Base-by-base conservation (phyloP, 2,797 vertebrate genomes). In the Cichlasoma orientale region DNA sequence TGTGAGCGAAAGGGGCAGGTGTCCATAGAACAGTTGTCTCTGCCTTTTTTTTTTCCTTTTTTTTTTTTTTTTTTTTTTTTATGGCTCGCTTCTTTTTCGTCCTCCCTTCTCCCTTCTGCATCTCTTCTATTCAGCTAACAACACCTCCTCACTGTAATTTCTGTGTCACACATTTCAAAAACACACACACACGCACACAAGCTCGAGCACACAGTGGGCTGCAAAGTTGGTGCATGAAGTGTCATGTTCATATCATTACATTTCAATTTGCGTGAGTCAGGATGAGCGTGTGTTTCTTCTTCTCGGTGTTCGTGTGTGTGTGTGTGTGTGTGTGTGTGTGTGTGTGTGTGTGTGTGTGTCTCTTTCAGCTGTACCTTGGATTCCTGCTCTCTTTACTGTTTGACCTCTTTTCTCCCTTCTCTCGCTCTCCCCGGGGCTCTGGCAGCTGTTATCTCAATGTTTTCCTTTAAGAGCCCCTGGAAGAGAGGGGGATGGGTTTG, bases 401-500 rank as follows among this genome's bases (percentile, higher is more conserved):
- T 95, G 94, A 95, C 94, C 95, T 94, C 94, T 92, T 95, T 94
- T 94, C 91, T 91, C 86, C 87, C 92, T 90, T 86, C 91, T 89
- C 89, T 83, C 56, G 77, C 86, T 91, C 89, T 90, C 95, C 93
- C 94, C 79, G 90, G 93, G 95, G 94, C 93, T 91, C 88, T 89
- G 93, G 93, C 95, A 96, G 95, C 95, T 95, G 95, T 95, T 95
- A 95, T 95, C 92, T 93, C 92, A 85, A 93, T 93, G 93, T 94
- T 95, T 95, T 94, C 88, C 89, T 95, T 93, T 92, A 95, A 94
- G 94, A 95, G 94, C 88, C 90, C 86, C 88, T 89, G 86, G 85
- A 92, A 90, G 82, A 73, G 76, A 86, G 92, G 89, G 92, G 90
- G 91, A 88, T 84, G 90, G 93, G 87, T 79, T 76, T n/a, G 61